Conservation (phyloP, 2,113 vertebrate species). For the Ciconia maguari region DNA sequence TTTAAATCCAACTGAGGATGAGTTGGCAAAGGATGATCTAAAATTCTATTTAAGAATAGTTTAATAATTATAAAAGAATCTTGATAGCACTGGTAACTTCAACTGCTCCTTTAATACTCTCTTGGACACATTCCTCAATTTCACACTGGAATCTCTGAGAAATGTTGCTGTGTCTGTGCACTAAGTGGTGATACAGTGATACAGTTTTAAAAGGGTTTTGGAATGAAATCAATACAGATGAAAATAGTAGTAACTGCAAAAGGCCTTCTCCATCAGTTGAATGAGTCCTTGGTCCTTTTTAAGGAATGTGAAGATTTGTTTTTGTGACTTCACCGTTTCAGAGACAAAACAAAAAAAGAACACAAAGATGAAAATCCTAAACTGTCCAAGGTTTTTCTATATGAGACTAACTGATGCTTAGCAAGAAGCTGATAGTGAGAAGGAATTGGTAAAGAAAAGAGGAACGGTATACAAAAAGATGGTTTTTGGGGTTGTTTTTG, state of each 20-base stretch:
- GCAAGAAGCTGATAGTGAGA: background rate
- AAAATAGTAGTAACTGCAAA: background rate
- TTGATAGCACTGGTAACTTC: background rate
- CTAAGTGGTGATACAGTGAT: background rate
- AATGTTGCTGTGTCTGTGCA: background rate
- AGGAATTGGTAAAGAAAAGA: background rate
- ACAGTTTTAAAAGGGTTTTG: background rate
- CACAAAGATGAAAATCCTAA: background rate
- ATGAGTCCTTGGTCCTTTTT: background rate
- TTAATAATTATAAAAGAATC: background rate
- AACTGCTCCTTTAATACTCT: background rate
- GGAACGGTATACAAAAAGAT: fast-evolving
- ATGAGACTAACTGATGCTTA: background rate
- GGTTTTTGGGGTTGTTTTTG: too few species aligned
- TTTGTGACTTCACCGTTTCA: background rate
- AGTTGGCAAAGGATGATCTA: background rate
- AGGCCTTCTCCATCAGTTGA: background rate
- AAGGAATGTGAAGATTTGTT: background rate
- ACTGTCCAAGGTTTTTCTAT: background rate
- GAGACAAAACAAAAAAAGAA: background rate
- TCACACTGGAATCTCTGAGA: background rate
- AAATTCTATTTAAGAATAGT: background rate
- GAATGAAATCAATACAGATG: background rate
- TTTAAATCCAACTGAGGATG: background rate
- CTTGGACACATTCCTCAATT: background rate